Conservation (phyloP, 2,113 vertebrate genomes). For the Ascaphus truei region DNA sequence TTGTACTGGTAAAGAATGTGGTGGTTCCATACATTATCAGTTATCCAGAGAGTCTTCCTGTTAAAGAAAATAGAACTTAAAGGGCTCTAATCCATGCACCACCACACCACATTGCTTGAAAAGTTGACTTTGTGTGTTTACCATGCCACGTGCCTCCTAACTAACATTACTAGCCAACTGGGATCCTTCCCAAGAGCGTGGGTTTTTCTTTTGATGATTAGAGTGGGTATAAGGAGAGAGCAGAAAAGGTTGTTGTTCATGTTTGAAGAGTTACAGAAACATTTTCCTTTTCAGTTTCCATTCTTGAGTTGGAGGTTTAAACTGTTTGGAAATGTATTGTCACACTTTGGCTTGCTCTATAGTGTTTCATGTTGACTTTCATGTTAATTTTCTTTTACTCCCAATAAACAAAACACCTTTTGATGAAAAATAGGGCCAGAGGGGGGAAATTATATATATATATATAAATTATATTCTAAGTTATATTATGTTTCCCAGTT, state of each 20-base stretch:
- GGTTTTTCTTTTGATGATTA: background rate
- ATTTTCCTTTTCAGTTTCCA: conserved; percentile 22
- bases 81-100: too few relatives aligned
- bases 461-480: too few relatives aligned
- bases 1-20: too few relatives aligned
- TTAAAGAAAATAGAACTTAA: too few relatives aligned
- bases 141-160: background rate
- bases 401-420: too few relatives aligned
- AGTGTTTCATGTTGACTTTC: background rate
- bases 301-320: background rate
- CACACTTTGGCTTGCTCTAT: background rate
- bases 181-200: conserved; percentile 2
- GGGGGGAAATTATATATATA: too few relatives aligned
- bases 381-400: background rate
- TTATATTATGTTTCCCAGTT: too few relatives aligned
- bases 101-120: background rate
- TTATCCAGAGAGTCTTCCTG: too few relatives aligned
- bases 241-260: conserved; percentile 12
- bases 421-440: too few relatives aligned
- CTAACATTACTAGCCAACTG: background rate
- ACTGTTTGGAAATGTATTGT: background rate
- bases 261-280: conserved; percentile 10
- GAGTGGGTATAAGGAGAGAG: conserved; percentile 8
- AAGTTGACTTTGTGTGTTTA: background rate
- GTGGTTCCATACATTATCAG: too few relatives aligned